Conservation (phyloP, 2,888 invertebrate species). For the Ennomos fuscantarius region DNA sequence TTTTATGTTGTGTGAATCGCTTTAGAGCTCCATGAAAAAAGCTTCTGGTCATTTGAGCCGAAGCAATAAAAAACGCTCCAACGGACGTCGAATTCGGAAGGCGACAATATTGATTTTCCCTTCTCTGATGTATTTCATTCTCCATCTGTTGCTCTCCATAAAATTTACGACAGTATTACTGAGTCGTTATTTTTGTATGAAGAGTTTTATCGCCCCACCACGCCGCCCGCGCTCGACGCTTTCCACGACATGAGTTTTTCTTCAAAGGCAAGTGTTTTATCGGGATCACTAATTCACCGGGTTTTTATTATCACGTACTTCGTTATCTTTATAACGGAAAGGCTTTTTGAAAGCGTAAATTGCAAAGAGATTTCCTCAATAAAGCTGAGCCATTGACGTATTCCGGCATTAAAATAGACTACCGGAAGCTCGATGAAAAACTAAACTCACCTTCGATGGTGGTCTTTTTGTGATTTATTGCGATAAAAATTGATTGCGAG, state of each 20-base stretch:
- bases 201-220: constrained; percentile 72
- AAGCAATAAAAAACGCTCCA: constrained; percentile 67
- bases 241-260: constrained; percentile 65
- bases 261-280: constrained; percentile 58
- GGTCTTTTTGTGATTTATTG: too few species aligned
- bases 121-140: constrained; percentile 75
- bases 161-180: constrained; percentile 82
- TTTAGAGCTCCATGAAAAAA: constrained; percentile 38
- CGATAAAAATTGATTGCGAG: too few species aligned
- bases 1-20: constrained; percentile 3
- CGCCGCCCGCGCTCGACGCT: constrained; percentile 48
- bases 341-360: constrained; percentile 21
- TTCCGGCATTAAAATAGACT: constrained; percentile 22
- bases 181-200: constrained; percentile 81
- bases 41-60: constrained; percentile 53
- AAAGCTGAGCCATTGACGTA: constrained; percentile 22
- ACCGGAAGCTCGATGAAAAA: constrained; percentile 13
- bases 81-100: constrained; percentile 64
- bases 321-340: constrained; percentile 27
- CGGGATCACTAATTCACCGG: constrained; percentile 53
- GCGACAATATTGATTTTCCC: constrained; percentile 80
- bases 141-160: constrained; percentile 84
- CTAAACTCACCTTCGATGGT: constrained; percentile 1
- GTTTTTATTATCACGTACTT: constrained; percentile 42
- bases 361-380: constrained; percentile 22